Percentiles rank a stretch among this genome's conserved stretches.
Conservation (phyloP, 2,113 vertebrate genomes). For the Odocoileus virginianus region DNA sequence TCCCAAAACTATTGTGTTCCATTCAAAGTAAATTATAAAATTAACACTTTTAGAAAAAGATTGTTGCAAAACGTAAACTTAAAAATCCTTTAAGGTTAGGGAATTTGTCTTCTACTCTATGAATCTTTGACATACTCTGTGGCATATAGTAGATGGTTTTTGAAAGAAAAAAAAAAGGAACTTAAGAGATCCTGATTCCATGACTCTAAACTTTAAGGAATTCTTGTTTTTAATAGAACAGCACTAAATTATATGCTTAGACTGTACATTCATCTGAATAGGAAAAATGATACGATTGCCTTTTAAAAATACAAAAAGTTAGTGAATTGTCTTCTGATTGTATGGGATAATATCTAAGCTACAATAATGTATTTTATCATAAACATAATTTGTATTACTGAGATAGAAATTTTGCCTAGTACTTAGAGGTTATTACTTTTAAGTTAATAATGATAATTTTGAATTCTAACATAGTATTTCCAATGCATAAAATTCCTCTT, state of each 20-base stretch:
- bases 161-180: background rate
- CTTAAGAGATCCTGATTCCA: background rate
- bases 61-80: background rate
- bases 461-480: background rate
- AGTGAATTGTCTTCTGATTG: background rate
- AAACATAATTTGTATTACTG: background rate
- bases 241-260: background rate
- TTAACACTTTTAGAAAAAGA: background rate
- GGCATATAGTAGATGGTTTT: background rate
- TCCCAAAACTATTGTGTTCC: background rate
- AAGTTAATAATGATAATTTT: background rate
- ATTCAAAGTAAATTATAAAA: slow-evolving; percentile 38
- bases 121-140: background rate
- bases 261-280: background rate
- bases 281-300: background rate
- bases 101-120: background rate
- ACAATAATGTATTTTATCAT: background rate
- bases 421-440: background rate
- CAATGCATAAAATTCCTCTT: background rate
- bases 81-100: background rate
- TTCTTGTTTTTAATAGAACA: background rate
- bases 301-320: background rate
- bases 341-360: background rate
- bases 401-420: background rate
- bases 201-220: background rate